Conservation (phyloP, 2,113 vertebrate genomes). For the Polyodon spathula region DNA sequence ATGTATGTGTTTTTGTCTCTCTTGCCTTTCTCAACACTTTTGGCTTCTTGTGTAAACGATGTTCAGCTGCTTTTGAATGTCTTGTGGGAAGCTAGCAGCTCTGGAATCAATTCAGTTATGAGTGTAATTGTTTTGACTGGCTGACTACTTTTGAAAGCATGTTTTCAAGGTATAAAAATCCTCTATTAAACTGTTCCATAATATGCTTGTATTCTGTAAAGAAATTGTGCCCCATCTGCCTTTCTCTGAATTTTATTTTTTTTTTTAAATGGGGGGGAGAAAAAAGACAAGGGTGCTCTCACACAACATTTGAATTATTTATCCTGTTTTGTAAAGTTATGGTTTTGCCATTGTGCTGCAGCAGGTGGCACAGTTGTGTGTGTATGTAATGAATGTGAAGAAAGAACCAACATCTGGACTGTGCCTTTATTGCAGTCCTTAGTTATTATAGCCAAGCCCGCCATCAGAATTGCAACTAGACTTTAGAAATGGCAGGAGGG, state of each 20-base stretch:
- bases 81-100: constrained; percentile 13
- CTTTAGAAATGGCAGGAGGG: too few relatives aligned
- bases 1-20: too few relatives aligned
- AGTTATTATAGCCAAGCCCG: not conserved
- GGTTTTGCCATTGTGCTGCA: not conserved
- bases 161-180: not conserved
- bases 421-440: not conserved
- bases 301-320: not conserved
- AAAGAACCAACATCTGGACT: not conserved
- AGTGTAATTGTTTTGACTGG: not conserved
- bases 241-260: too few relatives aligned
- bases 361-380: not conserved
- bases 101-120: constrained; percentile 10
- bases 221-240: too few relatives aligned
- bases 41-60: constrained; percentile 1
- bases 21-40: not conserved
- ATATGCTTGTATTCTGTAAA: constrained; percentile 8
- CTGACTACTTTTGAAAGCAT: not conserved
- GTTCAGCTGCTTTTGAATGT: not conserved
- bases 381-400: not conserved
- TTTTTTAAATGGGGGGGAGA: too few relatives aligned
- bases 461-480: not conserved
- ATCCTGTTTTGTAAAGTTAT: not conserved
- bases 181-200: not conserved
- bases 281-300: constrained; percentile 28